These are phyloP conservation scores for Wasmannia auropunctata DNA, from an alignment of 1,140 invertebrate species.

Conservation along the genomic window DNA sequence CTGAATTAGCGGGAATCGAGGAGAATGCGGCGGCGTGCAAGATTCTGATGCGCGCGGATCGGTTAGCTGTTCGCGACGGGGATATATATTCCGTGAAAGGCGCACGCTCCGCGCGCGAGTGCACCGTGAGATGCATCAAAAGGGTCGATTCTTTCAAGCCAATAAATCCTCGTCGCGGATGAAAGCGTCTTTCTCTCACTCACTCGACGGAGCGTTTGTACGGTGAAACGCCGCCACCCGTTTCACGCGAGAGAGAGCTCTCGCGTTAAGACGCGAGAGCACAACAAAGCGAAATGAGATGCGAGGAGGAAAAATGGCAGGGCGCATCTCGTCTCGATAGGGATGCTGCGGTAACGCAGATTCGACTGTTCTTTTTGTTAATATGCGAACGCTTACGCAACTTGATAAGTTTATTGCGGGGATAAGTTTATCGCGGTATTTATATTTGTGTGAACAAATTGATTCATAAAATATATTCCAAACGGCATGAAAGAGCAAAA, in stretches of 20 bases:
- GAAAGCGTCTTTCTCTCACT: slow-evolving; percentile 52
- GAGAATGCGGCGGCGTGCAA: slow-evolving; percentile 29
- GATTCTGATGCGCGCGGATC: neutral
- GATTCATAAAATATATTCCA: neutral
- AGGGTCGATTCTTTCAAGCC: slow-evolving; percentile 66
- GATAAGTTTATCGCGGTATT: neutral
- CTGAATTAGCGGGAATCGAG: slow-evolving; percentile 59
- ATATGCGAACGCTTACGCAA: neutral
- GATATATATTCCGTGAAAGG: slow-evolving; percentile 59
- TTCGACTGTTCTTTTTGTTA: slow-evolving; percentile 8
- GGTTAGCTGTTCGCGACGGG: slow-evolving; percentile 10
- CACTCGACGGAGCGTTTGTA: neutral
- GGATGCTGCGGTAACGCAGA: neutral
- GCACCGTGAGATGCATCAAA: slow-evolving; percentile 42
- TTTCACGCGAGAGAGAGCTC: slow-evolving; percentile 14
- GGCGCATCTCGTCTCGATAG: neutral
- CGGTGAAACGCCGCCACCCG: neutral
- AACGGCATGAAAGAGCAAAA: neutral
- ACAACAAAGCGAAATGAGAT: slow-evolving; percentile 56
- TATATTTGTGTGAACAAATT: neutral
- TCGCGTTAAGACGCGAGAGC: neutral
- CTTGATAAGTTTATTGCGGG: too few species aligned
- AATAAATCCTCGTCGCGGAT: slow-evolving; percentile 68
- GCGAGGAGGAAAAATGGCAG: slow-evolving; percentile 16
- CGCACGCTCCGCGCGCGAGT: slow-evolving; percentile 30